A percentile compares a stretch with the other conserved stretches of the same genome.
Evolutionary conservation across 1,140 invertebrate species (phyloP).

Genomic region (Platyscapa corneri): DNA sequence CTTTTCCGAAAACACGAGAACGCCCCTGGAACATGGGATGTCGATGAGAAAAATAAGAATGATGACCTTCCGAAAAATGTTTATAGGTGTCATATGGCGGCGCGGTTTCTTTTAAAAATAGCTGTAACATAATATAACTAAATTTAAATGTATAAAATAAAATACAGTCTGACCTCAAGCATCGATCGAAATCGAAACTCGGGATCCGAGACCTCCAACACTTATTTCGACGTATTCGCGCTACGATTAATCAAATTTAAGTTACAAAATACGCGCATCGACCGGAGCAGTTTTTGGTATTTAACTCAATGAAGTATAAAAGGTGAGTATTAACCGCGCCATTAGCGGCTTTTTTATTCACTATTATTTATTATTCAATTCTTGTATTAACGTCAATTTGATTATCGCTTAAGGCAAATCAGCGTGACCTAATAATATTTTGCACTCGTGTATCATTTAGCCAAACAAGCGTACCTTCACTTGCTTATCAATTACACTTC

Average conservation of each 20-base stretch:
- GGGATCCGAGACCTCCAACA: background rate
- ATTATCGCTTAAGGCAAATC: background rate
- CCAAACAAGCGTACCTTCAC: background rate
- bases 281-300: background rate
- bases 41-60: background rate
- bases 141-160: constrained; percentile 20
- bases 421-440: background rate
- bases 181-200: constrained; percentile 1
- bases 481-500: background rate
- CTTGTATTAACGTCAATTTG: background rate
- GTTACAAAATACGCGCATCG: background rate
- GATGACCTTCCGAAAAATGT: background rate
- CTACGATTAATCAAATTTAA: background rate
- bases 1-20: background rate
- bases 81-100: constrained; percentile 4
- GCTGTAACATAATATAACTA: constrained; percentile 19
- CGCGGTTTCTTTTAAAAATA: background rate
- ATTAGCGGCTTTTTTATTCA: background rate
- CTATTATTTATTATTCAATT: background rate
- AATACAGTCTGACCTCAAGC: background rate
- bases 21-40: background rate
- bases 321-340: background rate
- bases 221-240: background rate
- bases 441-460: background rate
- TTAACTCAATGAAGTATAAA: background rate